phyloP scores from a whole-genome alignment of 35 echinoderm and acorn worm genomes.

The Lytechinus variegatus region DNA sequence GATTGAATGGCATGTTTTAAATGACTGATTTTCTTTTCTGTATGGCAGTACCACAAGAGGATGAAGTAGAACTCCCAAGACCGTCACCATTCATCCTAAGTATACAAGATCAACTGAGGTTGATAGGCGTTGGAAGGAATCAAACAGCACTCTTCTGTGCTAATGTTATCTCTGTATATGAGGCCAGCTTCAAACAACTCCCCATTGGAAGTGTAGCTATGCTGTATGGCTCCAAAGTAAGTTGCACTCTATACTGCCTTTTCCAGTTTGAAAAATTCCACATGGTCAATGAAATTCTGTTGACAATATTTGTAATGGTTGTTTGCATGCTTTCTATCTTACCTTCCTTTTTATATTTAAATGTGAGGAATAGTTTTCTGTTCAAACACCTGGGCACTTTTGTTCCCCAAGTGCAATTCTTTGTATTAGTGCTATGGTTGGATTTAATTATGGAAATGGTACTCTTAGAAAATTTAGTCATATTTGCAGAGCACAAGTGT shows the following conservation, averaged over 20 bases:
- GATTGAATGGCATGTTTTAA: neutral
- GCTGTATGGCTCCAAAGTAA: constrained; percentile 89
- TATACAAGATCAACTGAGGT: constrained; percentile 62
- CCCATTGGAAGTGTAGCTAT: constrained; percentile 79
- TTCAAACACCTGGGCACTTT: no score
- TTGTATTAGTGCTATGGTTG: no score
- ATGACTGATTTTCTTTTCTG: neutral
- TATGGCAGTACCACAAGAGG: neutral
- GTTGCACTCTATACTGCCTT: neutral
- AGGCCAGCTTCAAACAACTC: constrained; percentile 41
- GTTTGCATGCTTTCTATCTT: no score
- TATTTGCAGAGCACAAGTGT: no score
- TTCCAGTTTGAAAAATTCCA: no score
- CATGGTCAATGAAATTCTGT: no score
- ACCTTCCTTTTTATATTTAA: no score
- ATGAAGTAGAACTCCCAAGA: neutral
- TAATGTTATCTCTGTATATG: constrained; percentile 52
- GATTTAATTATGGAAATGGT: no score
- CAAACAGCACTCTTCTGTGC: constrained; percentile 82
- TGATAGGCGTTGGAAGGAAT: constrained; percentile 70
- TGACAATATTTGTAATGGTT: no score
- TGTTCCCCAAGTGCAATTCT: no score
- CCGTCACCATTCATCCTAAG: constrained; percentile 45
- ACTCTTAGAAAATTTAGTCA: no score
- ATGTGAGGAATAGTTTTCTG: no score